Percentiles rank a stretch among this genome's conserved stretches.
phyloP scores from a whole-genome alignment of 2,797 vertebrate species.

The Petrocephalus sullivani region DNA sequence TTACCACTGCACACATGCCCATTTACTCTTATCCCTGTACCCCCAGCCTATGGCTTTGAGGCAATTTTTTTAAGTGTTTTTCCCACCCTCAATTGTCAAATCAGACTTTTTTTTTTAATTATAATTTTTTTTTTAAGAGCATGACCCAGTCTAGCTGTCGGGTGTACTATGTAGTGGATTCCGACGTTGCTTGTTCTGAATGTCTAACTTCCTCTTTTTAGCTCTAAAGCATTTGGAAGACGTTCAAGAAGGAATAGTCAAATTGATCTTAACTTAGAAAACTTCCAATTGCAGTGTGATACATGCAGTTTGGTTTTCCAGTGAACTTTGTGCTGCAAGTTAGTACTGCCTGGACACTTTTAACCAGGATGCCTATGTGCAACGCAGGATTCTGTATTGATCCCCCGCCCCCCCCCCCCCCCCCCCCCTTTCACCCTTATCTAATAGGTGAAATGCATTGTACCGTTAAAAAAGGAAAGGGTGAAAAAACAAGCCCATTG shows the following conservation, averaged over 20 bases:
- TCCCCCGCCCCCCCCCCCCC: not conserved
- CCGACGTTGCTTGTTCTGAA: slow-evolving; percentile 7
- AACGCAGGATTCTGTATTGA: slow-evolving; percentile 6
- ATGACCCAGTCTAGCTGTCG: slow-evolving; percentile 2
- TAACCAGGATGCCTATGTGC: not conserved
- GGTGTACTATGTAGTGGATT: slow-evolving; percentile 11
- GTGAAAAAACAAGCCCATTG: slow-evolving; percentile 77
- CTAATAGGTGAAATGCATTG: slow-evolving; percentile 89
- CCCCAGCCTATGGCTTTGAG: not conserved
- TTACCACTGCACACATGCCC: not conserved
- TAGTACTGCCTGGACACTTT: slow-evolving; percentile 12
- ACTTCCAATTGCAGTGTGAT: not conserved
- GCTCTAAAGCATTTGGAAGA: slow-evolving; percentile 6
- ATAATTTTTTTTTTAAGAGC: not conserved
- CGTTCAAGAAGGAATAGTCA: not conserved
- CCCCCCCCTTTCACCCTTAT: slow-evolving; percentile 78
- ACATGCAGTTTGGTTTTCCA: slow-evolving; percentile 4
- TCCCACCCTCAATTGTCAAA: slow-evolving; percentile 30
- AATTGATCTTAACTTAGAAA: slow-evolving; percentile 2
- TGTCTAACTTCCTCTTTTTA: not conserved
- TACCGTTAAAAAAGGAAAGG: slow-evolving; percentile 69
- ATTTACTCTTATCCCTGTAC: not conserved
- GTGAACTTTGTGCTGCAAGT: slow-evolving; percentile 14
- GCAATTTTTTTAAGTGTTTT: slow-evolving; percentile 43
- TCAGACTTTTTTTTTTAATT: not conserved